Conservation (phyloP, 2,888 invertebrate species). For the Mesochorus sp. region DNA sequence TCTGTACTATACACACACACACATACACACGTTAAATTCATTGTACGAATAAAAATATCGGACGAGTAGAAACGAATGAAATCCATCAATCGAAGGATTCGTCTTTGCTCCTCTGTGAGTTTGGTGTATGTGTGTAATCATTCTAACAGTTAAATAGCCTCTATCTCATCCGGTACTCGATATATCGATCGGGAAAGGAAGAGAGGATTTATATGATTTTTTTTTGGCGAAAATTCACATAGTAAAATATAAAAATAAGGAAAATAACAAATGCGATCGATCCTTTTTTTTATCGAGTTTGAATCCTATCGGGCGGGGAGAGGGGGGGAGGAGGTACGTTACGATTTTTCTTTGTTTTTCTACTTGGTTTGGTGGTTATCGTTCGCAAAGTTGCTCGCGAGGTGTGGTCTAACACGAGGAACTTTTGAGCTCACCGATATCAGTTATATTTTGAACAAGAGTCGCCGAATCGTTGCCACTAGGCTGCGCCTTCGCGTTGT, state of each 20-base stretch:
- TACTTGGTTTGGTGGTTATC: neutral
- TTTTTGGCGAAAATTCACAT: slow-evolving; percentile 42
- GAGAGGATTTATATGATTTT: neutral
- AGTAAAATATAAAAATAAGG: slow-evolving; percentile 7
- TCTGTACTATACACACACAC: neutral
- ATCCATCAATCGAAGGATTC: no score
- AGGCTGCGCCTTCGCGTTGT: slow-evolving; percentile 77
- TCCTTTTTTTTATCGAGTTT: no score
- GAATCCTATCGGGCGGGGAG: no score
- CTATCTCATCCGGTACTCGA: slow-evolving; percentile 68
- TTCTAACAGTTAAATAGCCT: slow-evolving; percentile 78
- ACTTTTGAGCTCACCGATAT: slow-evolving; percentile 83
- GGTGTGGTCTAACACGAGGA: slow-evolving; percentile 82
- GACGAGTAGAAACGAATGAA: no score
- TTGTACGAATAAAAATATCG: neutral
- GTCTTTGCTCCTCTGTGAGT: no score
- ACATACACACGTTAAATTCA: neutral
- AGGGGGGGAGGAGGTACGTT: no score
- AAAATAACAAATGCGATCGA: neutral
- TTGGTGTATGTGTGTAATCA: slow-evolving; percentile 68
- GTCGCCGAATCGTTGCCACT: slow-evolving; percentile 73
- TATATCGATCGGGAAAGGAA: neutral
- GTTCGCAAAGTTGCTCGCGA: neutral
- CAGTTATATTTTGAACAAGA: slow-evolving; percentile 82
- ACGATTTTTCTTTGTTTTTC: slow-evolving; percentile 4